Base-by-base conservation (phyloP, 2,888 invertebrate species). In the Vanessa cardui region DNA sequence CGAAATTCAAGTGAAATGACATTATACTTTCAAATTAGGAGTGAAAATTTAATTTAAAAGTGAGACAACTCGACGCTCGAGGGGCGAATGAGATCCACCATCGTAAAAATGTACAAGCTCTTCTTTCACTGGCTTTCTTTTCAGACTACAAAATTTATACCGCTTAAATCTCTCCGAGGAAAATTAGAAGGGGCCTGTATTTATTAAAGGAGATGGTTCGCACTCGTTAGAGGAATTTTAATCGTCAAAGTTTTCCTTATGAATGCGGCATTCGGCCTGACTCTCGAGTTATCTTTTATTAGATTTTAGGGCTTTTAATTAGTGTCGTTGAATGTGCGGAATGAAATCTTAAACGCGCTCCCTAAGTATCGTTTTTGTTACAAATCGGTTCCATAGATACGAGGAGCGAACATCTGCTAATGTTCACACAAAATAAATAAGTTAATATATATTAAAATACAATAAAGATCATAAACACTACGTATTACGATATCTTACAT, bases 1-100 rank as follows among this genome's bases (percentile, higher is more conserved):
- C 91, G 87, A 84, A 90, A 89, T 92, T 87, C 93, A 89, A 93
- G 90, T 92, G 88, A 89, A 90, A 93, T 93, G 93, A 93, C 93
- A 93, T 93, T 93, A 93, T 93, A 93, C 93, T 93, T 93, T 93
- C 92, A 93, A 93, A 93, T 93, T 93, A 89, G 90, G 91, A 92
- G 92, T 92, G 92, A 93, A 93, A 93, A 93, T 93, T 93, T 93
- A 93, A 93, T 93, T 93, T 93, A 92, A 93, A 92, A 90, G 91
- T 88, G 90, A 90, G 91, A 91, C 92, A 92, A 91, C 84, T 90
- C 87, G 89, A 80, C 82, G 87, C 83, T 82, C 81, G 83, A 86
- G 89, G 88, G 90, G 87, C 85, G 89, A 90, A 89, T 89, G 89
- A 85, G 90, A 90, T 88, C 85, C 86, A 78, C 82, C 83, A 79